Base-by-base conservation (phyloP, 1,140 invertebrate species). In the Palaemon carinicauda region DNA sequence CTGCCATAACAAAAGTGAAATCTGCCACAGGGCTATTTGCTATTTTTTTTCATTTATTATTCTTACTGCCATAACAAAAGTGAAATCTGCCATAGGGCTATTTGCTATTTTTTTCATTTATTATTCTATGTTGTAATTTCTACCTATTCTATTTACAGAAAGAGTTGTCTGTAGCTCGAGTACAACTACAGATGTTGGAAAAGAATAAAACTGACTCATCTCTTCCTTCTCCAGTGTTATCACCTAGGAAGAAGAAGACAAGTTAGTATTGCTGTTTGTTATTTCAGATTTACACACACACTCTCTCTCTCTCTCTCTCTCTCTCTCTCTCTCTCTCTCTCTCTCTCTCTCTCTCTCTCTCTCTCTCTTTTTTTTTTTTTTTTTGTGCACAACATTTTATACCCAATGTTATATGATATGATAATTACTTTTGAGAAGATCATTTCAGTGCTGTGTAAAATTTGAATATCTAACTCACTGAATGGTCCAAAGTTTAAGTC, bases 131-230 rank as follows among this genome's bases (percentile, higher is more conserved):
- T 19, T 7, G 29, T 27, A 19, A 74, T 9, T 77, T 19, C 3
- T 3, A n/a, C 15, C 41, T 27, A 29, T 10, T n/a, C 50, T 88
- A 54, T 53, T 31, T 21, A 78, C 88, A 95, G 91, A 90, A 84
- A 77, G 88, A 89, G 52, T 41, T 89, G n/a, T 81, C 88, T 5
- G 60, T 87, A 21, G 88, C 82, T 82, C 52, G 80, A 31, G 41
- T 82, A 51, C 85, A 87, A 21, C n/a, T 87, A 15, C 85, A 87
- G 54, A n/a, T 87, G 33, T 53, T 81, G 71, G 85, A 87, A 29
- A 87, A 82, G 79, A 77, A 24, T 9, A 87, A 95, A 88, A 94
- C 95, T 56, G 95, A 95, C 90, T 94, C 95, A 0, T 90, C 93
- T 12, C 21, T 52, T 19, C 21, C 88, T n/a, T 73, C 80, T 29